Base-by-base conservation (phyloP, 2,797 vertebrate genomes). In the Tragelaphus eurycerus region DNA sequence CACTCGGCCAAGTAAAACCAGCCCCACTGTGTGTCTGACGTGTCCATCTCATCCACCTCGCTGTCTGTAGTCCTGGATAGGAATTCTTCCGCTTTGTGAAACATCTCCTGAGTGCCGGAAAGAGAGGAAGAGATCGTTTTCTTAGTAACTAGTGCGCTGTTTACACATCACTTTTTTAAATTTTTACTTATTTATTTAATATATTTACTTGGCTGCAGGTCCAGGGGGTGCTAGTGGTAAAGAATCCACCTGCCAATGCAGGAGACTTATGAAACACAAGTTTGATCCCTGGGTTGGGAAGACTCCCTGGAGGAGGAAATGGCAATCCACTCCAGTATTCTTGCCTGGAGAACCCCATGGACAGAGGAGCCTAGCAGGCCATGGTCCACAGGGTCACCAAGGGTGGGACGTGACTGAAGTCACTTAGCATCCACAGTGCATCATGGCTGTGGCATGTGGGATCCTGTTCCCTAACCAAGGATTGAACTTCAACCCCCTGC, bases 1-100 rank as follows among this genome's bases (percentile, higher is more conserved):
- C 99, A 99, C 91, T 99, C 99, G 0, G 99, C 99, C 98, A 99
- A 98, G 98, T 99, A 99, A 98, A 99, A 99, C 99, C 99, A 99
- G 97, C 99, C 99, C 99, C 99, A 99, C 98, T 99, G 99, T 3
- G 99, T 99, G 46, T 99, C 99, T 0, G 99, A 99, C 1, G 99
- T 99, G 98, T 99, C 99, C 99, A 99, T 99, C 29, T 99, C 99
- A 97, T 99, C 99, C 78, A 98, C 97, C 64, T 96, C 67, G 67
- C 19, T 92, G 21, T 98, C 97, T 21, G 92, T 64, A 38, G 95
- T 98, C 55, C 96, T 96, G 88, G 97, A 71, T 8, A 98, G 89
- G 48, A 98, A 97, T 97, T 98, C 98, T 84, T 98, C 96, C 57
- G 98, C 74, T 88, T 96, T 98, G 89, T 98, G 98, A 97, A 98